Base-by-base conservation (phyloP, 2,113 vertebrate species). In the Cyanoliseus patagonus region DNA sequence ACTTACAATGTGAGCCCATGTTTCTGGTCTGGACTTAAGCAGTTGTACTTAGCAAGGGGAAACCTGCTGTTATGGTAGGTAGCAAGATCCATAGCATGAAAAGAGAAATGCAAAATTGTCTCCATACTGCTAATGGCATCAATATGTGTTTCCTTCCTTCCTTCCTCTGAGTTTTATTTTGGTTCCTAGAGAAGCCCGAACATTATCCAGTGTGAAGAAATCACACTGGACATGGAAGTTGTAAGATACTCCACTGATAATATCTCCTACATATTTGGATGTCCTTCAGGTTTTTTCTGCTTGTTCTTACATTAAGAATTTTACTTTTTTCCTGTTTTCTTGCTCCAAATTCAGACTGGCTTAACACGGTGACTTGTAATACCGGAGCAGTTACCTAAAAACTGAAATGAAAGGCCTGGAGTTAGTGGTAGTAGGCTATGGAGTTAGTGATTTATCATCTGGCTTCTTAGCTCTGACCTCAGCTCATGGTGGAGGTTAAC, bases 41-140 rank as follows among this genome's bases (percentile, higher is more conserved):
- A 74, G 41, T 74, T 3, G 2, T 3, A 4, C n/a, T 79, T 49
- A 83, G 18, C 16, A 24, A 30, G 42, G 25, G 64, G 73, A 86
- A 76, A 61, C 25, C 20, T 1, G 1, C 66, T 82, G 25, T 59
- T 30, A 6, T 0, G 0, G 10, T 18, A 72, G 67, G 23, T 68
- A 24, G 30, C 33, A 61, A 37, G 47, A 68, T 73, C 25, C 14
- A 6, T 24, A 47, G 23, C 59, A 31, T 59, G 35, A 86, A 72
- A 35, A 7, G 17, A 41, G 17, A 88, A 35, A 30, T 62, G n/a
- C 19, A 53, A 31, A 77, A 70, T 47, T 66, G 24, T 53, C 14
- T 73, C 37, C 19, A 11, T 57, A 22, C 35, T 61, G 17, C 39
- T 73, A 55, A 31, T 37, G 33, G 13, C 22, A 79, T 59, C 42